phyloP scores from a whole-genome alignment of 2,113 vertebrate genomes.

The Thryonomys swinderianus region DNA sequence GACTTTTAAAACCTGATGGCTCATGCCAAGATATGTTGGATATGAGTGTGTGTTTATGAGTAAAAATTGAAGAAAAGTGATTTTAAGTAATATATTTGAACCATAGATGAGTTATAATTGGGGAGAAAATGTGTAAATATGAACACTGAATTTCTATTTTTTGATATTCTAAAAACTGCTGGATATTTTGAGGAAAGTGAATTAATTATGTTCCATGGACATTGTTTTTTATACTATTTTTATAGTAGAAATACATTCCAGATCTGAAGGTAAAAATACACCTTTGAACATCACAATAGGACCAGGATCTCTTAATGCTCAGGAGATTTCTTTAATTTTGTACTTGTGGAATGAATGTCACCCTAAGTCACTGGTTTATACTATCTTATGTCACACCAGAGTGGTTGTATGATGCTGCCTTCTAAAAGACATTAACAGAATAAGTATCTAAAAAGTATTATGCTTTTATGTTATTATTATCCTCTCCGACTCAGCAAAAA shows the following conservation, averaged over 20 bases:
- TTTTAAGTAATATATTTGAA: not conserved
- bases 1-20: not conserved
- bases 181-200: not conserved
- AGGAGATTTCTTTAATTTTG: not conserved
- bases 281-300: not conserved
- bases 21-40: not conserved
- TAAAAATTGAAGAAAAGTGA: not conserved
- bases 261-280: not conserved
- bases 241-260: not conserved
- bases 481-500: not conserved
- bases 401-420: not conserved
- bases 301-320: not conserved
- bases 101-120: not conserved
- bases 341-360: not conserved
- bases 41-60: not conserved
- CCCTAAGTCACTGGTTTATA: not conserved
- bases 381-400: constrained; percentile 21
- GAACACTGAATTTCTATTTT: not conserved
- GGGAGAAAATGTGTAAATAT: not conserved
- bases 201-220: not conserved
- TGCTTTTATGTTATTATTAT: not conserved
- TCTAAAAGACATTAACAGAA: not conserved
- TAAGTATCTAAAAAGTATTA: not conserved
- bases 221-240: not conserved
- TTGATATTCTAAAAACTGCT: not conserved